Base-by-base conservation (phyloP, 2,888 invertebrate genomes). In the Ichneumoninae sp. region DNA sequence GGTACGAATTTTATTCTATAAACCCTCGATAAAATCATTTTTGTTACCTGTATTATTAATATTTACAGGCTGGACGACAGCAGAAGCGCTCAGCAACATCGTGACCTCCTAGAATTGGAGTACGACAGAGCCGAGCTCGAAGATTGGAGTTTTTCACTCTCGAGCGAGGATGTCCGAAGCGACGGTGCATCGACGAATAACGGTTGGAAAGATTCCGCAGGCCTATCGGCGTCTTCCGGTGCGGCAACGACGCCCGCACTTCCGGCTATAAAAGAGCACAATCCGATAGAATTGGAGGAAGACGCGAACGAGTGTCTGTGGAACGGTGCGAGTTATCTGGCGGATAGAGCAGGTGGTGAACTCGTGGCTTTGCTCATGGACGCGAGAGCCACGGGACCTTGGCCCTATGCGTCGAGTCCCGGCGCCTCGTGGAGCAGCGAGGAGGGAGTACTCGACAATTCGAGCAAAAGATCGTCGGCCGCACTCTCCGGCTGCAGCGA, bases 91-190 rank as follows among this genome's bases (percentile, higher is more conserved):
- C 96, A 96, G 89, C 95, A 96, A 88, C 96, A 96, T 91, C 94
- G 96, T 83, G 96, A 96, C 90, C 93, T 96, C 87, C 94, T 96
- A 36, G 96, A 96, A 91, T 94, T 96, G 89, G 96, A 97, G 92
- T 97, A 97, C 90, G 97, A 97, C 90, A 95, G 96, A 88, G 96
- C 96, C 3, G 97, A 97, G 92, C 93, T 97, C 86, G 97, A 97
- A 93, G 97, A 97, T 92, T 97, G 97, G 97, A 97, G 96, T 91
- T 94, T 96, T 91, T 96, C 96, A 66, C 93, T 97, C 84, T 96
- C 96, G 0, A 96, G 95, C 87, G 96, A 96, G 91, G 96, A 96
- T 93, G 94, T 96, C 82, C 95, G 96, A 87, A 90, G 89, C 68
- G 92, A 92, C 60, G 88, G 52, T 44, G 75, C 80, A 0, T 57